Conservation (phyloP, 2,113 vertebrate genomes). For the Sitta europaea region DNA sequence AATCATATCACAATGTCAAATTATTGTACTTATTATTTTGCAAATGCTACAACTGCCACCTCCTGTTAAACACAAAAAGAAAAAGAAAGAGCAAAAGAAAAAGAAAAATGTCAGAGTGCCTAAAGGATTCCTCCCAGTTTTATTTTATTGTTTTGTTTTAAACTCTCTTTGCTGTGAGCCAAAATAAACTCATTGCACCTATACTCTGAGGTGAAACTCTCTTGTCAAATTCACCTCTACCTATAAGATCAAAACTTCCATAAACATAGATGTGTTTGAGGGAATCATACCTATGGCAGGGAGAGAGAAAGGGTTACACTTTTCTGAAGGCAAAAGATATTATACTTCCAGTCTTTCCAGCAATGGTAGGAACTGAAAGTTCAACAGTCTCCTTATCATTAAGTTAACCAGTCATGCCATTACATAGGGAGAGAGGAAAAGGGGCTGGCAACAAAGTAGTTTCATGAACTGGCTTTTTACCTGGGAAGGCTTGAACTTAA, state of each 20-base stretch:
- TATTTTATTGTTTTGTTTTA: conserved; percentile 55
- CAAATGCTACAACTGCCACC: conserved; percentile 64
- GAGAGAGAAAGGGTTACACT: background rate
- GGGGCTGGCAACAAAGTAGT: background rate
- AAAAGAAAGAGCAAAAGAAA: background rate
- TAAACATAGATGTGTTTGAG: background rate
- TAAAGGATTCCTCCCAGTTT: conserved; percentile 35
- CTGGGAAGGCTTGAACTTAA: background rate
- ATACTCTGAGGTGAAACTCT: conserved; percentile 28
- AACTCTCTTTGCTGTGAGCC: conserved; percentile 21
- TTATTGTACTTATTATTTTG: conserved; percentile 58
- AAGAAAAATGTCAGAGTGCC: conserved; percentile 3
- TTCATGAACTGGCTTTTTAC: background rate
- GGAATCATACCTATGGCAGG: rapidly evolving
- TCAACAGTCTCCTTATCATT: background rate
- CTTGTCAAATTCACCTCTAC: background rate
- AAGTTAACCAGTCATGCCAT: background rate
- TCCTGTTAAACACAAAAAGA: conserved; percentile 56
- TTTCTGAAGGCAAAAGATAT: background rate
- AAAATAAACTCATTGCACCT: conserved; percentile 59
- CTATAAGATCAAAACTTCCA: background rate
- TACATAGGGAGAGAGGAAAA: background rate
- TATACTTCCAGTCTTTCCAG: background rate
- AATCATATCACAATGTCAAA: conserved; percentile 54
- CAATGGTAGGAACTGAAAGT: background rate